These are phyloP conservation scores for Himalopsyche anomala DNA, from an alignment of 2,888 invertebrate species.

Conservation along the genomic window DNA sequence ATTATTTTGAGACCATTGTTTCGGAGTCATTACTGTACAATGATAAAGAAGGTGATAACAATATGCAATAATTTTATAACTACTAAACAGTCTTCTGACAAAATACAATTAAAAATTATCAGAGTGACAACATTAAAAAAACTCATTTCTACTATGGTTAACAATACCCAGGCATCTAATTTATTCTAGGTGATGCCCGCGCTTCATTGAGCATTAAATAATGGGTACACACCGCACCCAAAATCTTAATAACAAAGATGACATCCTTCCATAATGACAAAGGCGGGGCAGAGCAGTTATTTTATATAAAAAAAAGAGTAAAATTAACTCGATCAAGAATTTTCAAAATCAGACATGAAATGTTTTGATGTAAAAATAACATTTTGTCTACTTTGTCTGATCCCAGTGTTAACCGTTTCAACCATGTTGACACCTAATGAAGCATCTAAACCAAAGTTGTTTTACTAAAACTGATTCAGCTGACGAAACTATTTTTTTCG, in stretches of 20 bases:
- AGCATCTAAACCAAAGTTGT: too few relatives aligned
- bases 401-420: too few relatives aligned
- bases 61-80: conserved; percentile 3
- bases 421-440: too few relatives aligned
- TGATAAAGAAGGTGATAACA: background rate
- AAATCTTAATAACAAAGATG: conserved; percentile 23
- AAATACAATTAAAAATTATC: conserved; percentile 12
- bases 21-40: background rate
- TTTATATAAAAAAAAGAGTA: background rate
- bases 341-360: too few relatives aligned
- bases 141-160: background rate
- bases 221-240: conserved; percentile 6
- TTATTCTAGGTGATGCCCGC: background rate
- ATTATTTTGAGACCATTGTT: too few relatives aligned
- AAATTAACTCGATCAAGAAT: too few relatives aligned
- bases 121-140: background rate
- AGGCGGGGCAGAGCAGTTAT: background rate
- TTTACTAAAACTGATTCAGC: too few relatives aligned
- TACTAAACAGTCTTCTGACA: background rate
- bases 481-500: too few relatives aligned
- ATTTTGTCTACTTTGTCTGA: too few relatives aligned
- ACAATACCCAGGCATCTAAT: conserved; percentile 5
- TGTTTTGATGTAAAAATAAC: too few relatives aligned
- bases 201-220: conserved; percentile 28
- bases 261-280: background rate